Evolutionary conservation across 2,888 invertebrate genomes (phyloP), one percentile per base, ranked within the genome.

Genomic region (Ophraella communa): DNA sequence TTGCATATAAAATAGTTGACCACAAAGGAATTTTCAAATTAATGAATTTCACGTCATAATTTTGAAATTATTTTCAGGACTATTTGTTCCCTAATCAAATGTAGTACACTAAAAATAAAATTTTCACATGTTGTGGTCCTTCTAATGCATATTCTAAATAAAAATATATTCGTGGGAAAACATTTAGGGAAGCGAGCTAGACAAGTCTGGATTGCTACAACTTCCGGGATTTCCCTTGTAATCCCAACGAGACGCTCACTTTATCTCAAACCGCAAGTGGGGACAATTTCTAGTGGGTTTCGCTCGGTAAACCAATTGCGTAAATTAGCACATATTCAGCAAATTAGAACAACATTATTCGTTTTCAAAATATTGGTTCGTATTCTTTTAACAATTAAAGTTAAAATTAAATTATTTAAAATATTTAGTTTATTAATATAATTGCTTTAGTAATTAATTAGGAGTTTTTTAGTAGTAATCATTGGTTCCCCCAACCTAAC

Each of bases 161-260:
- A 62, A 64, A 66, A 61, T 62, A 67, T 69, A 64, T 72, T 70
- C 72, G 74, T 73, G 74, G 72, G 73, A 75, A 74, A 69, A 61
- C 67, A 67, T 47, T 56, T 66, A 64, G 76, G 77, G 77, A 77
- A 77, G 64, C 73, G 71, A 64, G 59, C 73, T 73, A 77, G 77
- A 77, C 77, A 67, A 70, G 76, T 76, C 75, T 76, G 73, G 62
- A 59, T 68, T 68, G 64, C 59, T 67, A 64, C 65, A 66, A 72
- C 70, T 76, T 77, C 76, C 77, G 77, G 77, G 73, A 74, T 73
- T 76, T 74, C 74, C 74, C 70, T 55, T 55, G 27, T 49, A 62
- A 53, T 35, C 35, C 59, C 58, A 52, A 55, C 39, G 39, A 39
- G 39, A 7, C 39, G 17, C 39, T 17, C 39, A 17, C 39, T 5